These are phyloP conservation scores for Heptranchias perlo DNA, from an alignment of 2,113 vertebrate species.

Conservation along the genomic window DNA sequence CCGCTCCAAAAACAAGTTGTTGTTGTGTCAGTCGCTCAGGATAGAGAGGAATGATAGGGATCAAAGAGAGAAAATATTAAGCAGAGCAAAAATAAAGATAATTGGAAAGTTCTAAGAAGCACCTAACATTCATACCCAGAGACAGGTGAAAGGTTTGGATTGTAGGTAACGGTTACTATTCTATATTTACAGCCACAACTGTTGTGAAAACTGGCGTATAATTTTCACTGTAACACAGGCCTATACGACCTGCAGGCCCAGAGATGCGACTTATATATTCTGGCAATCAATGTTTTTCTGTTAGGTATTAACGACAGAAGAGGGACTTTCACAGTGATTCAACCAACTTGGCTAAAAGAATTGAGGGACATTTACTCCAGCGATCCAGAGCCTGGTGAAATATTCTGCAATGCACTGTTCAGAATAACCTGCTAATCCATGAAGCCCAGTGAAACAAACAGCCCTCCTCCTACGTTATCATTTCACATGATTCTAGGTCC, in stretches of 20 bases:
- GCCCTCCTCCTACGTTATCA: too few species aligned
- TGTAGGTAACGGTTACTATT: neutral
- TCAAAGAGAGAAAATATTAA: neutral
- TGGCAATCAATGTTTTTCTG: neutral
- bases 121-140: neutral
- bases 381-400: too few species aligned
- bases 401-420: too few species aligned
- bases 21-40: neutral
- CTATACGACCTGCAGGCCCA: neutral
- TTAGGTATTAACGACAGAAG: too few species aligned
- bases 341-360: too few species aligned
- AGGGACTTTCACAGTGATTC: too few species aligned
- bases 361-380: too few species aligned
- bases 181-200: neutral
- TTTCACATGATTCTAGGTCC: too few species aligned
- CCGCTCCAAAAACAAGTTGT: too few species aligned
- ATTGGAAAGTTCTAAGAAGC: neutral
- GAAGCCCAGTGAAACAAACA: too few species aligned
- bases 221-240: neutral
- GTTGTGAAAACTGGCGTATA: neutral
- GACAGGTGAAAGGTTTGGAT: neutral
- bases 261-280: neutral
- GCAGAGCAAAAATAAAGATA: neutral
- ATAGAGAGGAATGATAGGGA: neutral
- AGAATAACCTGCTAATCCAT: too few species aligned